phyloP scores from a whole-genome alignment of 1,140 invertebrate genomes.

The Drosophila subobscura region DNA sequence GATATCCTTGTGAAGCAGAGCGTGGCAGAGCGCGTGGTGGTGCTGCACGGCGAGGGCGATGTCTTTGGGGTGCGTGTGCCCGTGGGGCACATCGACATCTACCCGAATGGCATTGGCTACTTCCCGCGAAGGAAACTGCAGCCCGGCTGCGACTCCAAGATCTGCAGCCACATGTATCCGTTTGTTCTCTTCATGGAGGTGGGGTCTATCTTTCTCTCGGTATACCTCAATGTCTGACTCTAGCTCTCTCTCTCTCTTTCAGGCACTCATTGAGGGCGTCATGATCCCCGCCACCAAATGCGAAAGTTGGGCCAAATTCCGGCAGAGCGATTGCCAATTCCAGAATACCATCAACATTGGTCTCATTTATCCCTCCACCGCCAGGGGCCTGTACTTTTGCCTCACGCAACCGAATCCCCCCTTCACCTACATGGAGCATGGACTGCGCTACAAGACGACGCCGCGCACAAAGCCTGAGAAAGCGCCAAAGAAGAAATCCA shows the following conservation, averaged over 20 bases:
- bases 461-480: constrained; percentile 19
- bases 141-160: constrained; percentile 69
- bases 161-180: constrained; percentile 79
- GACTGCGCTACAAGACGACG: constrained; percentile 55
- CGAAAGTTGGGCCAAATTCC: constrained; percentile 74
- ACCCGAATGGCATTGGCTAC: constrained; percentile 79
- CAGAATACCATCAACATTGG: constrained; percentile 70
- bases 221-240: fast-evolving
- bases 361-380: constrained; percentile 60
- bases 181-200: constrained; percentile 79
- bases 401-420: constrained; percentile 74
- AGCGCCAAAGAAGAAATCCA: neutral
- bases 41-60: constrained; percentile 73
- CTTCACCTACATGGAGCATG: constrained; percentile 77
- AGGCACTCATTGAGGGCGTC: constrained; percentile 71
- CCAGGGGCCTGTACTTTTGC: constrained; percentile 73
- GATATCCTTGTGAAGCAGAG: constrained; percentile 66
- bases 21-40: constrained; percentile 58
- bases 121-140: constrained; percentile 70
- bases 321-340: constrained; percentile 69
- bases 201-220: neutral
- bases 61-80: constrained; percentile 70
- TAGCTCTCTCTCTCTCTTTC: too few species aligned
- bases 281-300: constrained; percentile 79
- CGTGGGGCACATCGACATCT: constrained; percentile 73